phyloP scores from a whole-genome alignment of 1,140 invertebrate species.

The Caenorhabditis brenneri region DNA sequence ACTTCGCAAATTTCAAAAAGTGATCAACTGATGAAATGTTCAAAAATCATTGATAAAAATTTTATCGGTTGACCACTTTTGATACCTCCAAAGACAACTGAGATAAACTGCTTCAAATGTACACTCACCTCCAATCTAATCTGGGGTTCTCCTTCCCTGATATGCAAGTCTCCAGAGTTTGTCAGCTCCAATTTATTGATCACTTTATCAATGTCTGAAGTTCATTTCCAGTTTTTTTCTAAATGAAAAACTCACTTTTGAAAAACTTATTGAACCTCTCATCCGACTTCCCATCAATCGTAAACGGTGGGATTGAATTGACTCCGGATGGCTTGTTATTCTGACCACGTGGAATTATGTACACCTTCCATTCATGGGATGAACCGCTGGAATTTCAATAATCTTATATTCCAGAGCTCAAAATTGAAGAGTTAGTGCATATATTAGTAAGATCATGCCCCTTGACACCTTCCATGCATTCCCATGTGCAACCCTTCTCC shows the following conservation, averaged over 20 bases:
- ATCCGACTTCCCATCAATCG: not conserved
- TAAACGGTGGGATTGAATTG: not conserved
- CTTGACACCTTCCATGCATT: not conserved
- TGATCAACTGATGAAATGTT: no score
- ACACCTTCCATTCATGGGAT: slow-evolving; percentile 18
- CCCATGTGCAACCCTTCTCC: not conserved
- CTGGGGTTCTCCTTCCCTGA: not conserved
- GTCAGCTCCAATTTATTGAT: slow-evolving; percentile 5
- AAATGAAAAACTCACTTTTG: not conserved
- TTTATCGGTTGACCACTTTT: no score
- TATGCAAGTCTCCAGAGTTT: not conserved
- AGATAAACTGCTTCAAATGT: no score
- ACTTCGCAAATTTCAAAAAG: no score
- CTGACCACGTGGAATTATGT: slow-evolving; percentile 6
- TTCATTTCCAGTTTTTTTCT: no score
- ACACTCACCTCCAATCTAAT: not conserved
- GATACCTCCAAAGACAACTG: no score
- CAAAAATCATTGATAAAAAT: no score
- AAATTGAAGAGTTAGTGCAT: not conserved
- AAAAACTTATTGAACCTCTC: slow-evolving; percentile 23
- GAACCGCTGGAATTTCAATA: not conserved
- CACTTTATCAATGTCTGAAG: not conserved
- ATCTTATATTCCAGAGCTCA: not conserved
- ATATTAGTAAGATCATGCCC: not conserved
- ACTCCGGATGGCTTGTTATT: not conserved